A percentile compares a stretch with the other conserved stretches of the same genome.
Evolutionary conservation across 2,113 vertebrate genomes (phyloP).

Genomic region (Hemicordylus capensis): DNA sequence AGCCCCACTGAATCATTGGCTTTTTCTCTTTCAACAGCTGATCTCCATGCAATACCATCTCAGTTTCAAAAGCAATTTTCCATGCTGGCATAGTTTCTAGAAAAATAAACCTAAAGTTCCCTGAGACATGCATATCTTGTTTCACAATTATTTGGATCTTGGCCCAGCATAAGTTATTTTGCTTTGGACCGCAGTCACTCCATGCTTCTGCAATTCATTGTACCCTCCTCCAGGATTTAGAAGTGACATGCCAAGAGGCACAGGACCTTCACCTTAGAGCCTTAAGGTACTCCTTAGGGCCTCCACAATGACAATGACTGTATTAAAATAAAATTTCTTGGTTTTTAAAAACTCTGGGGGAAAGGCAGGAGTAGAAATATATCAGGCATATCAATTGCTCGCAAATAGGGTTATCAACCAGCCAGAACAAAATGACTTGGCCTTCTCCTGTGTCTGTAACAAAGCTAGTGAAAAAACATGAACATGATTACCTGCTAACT

Average conservation of each 20-base stretch:
- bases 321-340: background rate
- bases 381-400: background rate
- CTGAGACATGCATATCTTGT: background rate
- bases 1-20: too few species aligned
- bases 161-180: background rate
- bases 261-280: too few species aligned
- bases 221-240: background rate
- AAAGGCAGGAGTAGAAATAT: background rate
- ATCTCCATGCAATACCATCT: background rate
- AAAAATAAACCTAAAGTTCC: background rate
- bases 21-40: too few species aligned
- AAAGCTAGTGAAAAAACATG: too few species aligned
- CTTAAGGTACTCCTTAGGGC: background rate
- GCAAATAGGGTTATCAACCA: too few species aligned
- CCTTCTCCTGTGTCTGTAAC: too few species aligned
- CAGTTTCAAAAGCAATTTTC: background rate
- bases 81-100: background rate
- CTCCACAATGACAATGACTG: background rate
- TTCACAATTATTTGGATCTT: background rate
- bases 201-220: too few species aligned
- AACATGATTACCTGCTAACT: too few species aligned
- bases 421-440: too few species aligned
- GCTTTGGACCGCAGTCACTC: background rate
- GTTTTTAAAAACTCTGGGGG: background rate
- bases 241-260: background rate